Evolutionary conservation across 2,888 invertebrate genomes (phyloP), one percentile per base, ranked within the genome.

Genomic region (Caenorhabditis wallacei): DNA sequence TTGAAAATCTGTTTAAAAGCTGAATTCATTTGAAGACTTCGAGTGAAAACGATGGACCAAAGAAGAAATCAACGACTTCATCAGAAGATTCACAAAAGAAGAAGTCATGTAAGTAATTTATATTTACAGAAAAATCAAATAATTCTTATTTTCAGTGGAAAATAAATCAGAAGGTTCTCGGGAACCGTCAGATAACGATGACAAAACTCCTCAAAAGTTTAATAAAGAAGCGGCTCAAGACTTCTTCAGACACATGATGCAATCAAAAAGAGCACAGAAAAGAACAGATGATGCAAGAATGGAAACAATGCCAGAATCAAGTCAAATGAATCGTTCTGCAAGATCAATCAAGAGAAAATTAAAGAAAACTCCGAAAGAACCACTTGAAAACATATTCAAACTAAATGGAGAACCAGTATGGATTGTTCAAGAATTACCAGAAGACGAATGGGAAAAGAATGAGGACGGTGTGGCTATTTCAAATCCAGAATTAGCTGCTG

Each of bases 221-320:
- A 64, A 69, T 22, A 30, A 56, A 26, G 66, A 71, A 0, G 11
- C 51, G 20, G 37, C 51, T 10, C 20, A 66, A 24, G 72, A 51
- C 48, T 63, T 53, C 13, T 72, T 72, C 54, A 53, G 54, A 18
- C 51, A 71, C 8, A n/a, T 54, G n/a, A 11, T 37, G 24, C n/a
- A 61, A 26, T 51, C 57, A 2, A 20, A 59, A 18, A 61, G 30
- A 72, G 61, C 51, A 5, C 22, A 43, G 13, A 53, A 26, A 20
- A 56, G 69, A 53, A 51, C 66, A 7, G 66, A 53, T 13, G 66
- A 66, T 40, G 53, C 66, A 11, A 48, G 68, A 11, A 13, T 76
- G 7, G 76, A 76, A 30, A 68, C n/a, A 8, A 76, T 76, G 76
- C 76, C 76, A n/a, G 76, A 76, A 11, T 68, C 70, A 24, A 64